Evolutionary conservation across 2,797 vertebrate species (phyloP).

Genomic region (Cryptoblepharus egeriae): DNA sequence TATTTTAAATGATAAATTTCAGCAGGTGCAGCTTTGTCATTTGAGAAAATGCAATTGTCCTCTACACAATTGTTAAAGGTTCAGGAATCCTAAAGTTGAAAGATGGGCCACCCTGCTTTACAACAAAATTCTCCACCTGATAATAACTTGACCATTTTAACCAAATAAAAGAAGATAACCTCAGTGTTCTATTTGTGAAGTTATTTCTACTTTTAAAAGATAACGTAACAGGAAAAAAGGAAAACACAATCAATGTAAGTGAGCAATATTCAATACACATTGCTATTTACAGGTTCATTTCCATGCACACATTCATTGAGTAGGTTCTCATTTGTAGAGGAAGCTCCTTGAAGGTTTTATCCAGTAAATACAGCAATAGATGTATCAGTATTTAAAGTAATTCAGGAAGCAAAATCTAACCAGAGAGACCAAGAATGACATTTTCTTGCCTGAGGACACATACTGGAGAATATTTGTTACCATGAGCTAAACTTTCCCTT

Average conservation of each 20-base stretch:
- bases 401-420: neutral
- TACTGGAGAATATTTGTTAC: neutral
- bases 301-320: neutral
- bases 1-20: too few species aligned
- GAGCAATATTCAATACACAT: neutral
- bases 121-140: neutral
- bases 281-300: neutral
- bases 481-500: neutral
- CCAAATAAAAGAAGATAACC: neutral
- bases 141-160: neutral
- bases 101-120: neutral
- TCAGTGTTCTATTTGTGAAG: neutral
- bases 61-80: too few species aligned
- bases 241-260: neutral
- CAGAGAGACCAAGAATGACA: neutral
- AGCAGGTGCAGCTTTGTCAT: too few species aligned
- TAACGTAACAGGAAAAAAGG: neutral
- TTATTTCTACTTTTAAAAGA: neutral
- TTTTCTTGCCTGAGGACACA: neutral
- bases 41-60: too few species aligned
- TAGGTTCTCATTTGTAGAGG: too few species aligned
- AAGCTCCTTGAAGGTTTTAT: neutral
- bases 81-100: too few species aligned
- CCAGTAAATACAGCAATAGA: neutral
- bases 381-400: neutral